phyloP scores from a whole-genome alignment of 2,113 vertebrate species.

The Vireo altiloquus region DNA sequence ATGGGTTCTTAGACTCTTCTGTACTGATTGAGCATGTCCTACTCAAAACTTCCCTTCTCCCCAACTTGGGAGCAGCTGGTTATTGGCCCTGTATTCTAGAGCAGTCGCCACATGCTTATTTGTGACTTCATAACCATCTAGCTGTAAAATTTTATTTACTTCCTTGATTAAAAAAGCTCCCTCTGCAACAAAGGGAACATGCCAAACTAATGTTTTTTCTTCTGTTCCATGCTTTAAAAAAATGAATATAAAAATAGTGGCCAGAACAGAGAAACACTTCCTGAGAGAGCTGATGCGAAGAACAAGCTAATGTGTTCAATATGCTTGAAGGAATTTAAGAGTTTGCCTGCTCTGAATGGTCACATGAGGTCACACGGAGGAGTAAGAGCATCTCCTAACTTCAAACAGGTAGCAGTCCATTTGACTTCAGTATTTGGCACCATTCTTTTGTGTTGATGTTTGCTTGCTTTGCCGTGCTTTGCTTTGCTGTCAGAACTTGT shows the following conservation, averaged over 20 bases:
- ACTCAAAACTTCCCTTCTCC: background rate
- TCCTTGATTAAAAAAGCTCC: background rate
- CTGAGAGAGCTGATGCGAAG: constrained; percentile 72
- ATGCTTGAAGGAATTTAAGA: constrained; percentile 88
- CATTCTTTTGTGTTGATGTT: background rate
- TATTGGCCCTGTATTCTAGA: background rate
- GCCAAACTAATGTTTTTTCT: constrained; percentile 26
- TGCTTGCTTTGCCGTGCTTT: constrained; percentile 75
- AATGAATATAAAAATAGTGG: constrained; percentile 46
- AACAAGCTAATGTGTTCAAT: constrained; percentile 82
- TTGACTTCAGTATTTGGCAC: background rate
- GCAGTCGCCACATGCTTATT: background rate
- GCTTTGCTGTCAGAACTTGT: constrained; percentile 36
- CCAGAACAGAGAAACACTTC: constrained; percentile 69
- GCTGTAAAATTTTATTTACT: background rate
- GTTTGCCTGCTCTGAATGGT: constrained; percentile 88
- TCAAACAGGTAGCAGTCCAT: constrained; percentile 75
- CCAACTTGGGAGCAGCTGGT: background rate
- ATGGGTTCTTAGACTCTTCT: background rate
- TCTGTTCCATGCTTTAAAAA: background rate
- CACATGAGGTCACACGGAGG: constrained; percentile 88
- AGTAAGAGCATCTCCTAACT: constrained; percentile 74
- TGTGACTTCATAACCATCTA: background rate
- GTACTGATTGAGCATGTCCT: background rate
- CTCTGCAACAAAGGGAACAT: background rate